Evolutionary conservation across 2,797 vertebrate genomes (phyloP), one percentile per base, ranked within the genome.

Genomic region (Scolopax bukidnonensis): DNA sequence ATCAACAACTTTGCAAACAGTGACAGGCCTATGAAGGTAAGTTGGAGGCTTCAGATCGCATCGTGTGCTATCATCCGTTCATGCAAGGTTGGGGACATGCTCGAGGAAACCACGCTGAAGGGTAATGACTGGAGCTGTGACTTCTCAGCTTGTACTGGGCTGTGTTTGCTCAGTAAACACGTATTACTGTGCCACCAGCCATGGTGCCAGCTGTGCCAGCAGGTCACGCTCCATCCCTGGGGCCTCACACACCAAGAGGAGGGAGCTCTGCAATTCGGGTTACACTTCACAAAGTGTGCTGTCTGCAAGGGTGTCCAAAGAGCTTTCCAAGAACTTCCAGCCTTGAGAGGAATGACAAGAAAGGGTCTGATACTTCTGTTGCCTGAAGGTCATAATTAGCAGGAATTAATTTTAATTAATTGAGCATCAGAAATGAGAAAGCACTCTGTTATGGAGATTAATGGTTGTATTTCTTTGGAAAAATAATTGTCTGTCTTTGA

Each of bases 1-100:
- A 99, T 99, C 97, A 99, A 99, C 98, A 99, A 99, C 98, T 99
- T 99, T 92, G 99, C 99, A 75, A 99, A 99, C 93, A 99, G 99
- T 2, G 99, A 99, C 98, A 99, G 99, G 76, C 98, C 98, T 40
- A 99, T 99, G 99, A 99, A 99, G 99, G 99, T 99, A 98, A 84
- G 96, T 45, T 87, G 93, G 74, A 76, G 92, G 51, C 19, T 13
- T 60, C 63, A 48, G 83, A 78, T 61, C 40, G 28, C 63, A 16
- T 38, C 14, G 1, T 3, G 13, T 51, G 28, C 48, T 57, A 2
- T 56, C 65, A 77, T 23, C 32, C 19, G 5, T 51, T 71, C 30
- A 3, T 47, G 30, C 45, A 28, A 76, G 68, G 12, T 47, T 67
- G 28, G 54, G 54, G 43, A n/a, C 0, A 6, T 24, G 12, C 40